A percentile compares a stretch with the other conserved stretches of the same genome.
These are phyloP conservation scores for Resseliella maxima DNA, from an alignment of 2,888 invertebrate genomes.

Conservation along the genomic window DNA sequence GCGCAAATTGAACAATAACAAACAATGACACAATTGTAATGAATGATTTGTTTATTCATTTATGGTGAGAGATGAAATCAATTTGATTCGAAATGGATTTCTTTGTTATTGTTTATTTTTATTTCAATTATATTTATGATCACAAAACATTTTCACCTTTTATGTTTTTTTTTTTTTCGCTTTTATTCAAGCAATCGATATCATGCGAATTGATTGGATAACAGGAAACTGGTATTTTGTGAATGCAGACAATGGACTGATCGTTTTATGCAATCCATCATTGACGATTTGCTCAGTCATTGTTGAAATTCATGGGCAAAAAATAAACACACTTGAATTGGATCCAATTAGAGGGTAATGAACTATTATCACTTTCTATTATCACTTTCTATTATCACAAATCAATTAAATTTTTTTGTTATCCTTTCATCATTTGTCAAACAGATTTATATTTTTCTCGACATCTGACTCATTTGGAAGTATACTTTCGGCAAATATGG, in stretches of 20 bases:
- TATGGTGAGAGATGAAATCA: no score
- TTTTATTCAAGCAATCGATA: slow-evolving; percentile 81
- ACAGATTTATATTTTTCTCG: slow-evolving; percentile 79
- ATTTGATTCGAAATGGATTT: no score
- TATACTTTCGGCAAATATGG: slow-evolving; percentile 76
- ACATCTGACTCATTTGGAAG: slow-evolving; percentile 73
- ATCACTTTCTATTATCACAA: neutral
- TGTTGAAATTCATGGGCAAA: slow-evolving; percentile 74
- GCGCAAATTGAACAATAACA: no score
- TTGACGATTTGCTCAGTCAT: slow-evolving; percentile 77
- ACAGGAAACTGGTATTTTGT: slow-evolving; percentile 88
- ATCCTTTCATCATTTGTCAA: neutral
- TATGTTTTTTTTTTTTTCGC: slow-evolving; percentile 59
- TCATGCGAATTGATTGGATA: slow-evolving; percentile 86
- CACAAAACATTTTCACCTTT: neutral
- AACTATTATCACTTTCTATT: slow-evolving; percentile 30
- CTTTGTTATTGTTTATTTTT: no score
- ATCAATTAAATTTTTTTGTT: slow-evolving; percentile 4
- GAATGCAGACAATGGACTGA: slow-evolving; percentile 75
- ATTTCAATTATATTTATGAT: slow-evolving; percentile 1
- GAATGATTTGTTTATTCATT: no score
- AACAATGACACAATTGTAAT: no score
- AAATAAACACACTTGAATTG: slow-evolving; percentile 77
- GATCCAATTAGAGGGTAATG: slow-evolving; percentile 80
- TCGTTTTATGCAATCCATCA: slow-evolving; percentile 76